Conservation (phyloP, 2,888 invertebrate genomes). For the Stenolophus ochropezus region DNA sequence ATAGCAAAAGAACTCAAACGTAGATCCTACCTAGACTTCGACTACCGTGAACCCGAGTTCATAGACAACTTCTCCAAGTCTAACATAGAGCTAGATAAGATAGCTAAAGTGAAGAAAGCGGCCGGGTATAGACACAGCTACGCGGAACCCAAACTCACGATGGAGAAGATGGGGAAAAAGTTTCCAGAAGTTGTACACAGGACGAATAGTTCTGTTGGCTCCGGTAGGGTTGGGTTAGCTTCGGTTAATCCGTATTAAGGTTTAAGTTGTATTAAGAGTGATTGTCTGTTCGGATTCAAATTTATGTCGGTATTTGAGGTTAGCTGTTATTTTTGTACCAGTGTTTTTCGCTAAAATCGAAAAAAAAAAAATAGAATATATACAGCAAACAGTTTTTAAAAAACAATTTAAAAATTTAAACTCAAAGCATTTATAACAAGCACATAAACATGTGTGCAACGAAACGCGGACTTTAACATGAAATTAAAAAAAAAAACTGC, state of each 20-base stretch:
- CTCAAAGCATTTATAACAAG: too few relatives aligned
- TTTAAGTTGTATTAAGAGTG: too few relatives aligned
- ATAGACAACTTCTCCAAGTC: constrained; percentile 67
- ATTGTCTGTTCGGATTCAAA: too few relatives aligned
- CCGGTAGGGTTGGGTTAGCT: constrained; percentile 72
- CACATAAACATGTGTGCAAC: too few relatives aligned
- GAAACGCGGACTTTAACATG: too few relatives aligned
- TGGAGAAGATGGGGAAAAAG: constrained; percentile 68
- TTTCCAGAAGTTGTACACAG: constrained; percentile 71
- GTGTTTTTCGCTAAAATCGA: too few relatives aligned
- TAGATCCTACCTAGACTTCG: constrained; percentile 71
- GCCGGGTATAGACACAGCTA: constrained; percentile 78
- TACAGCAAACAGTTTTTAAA: too few relatives aligned
- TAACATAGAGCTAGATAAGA: constrained; percentile 68
- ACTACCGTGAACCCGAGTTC: constrained; percentile 67
- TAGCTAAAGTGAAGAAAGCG: constrained; percentile 64
- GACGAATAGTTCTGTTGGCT: constrained; percentile 71
- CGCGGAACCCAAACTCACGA: constrained; percentile 79
- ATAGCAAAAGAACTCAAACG: constrained; percentile 74
- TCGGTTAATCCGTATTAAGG: constrained; percentile 72
- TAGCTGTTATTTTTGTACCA: too few relatives aligned
- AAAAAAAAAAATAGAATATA: too few relatives aligned
- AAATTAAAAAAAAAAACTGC: too few relatives aligned
- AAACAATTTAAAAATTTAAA: too few relatives aligned
- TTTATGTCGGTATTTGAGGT: too few relatives aligned